Conservation (phyloP, 2,888 invertebrate species). For the Drosophila mettleri region DNA sequence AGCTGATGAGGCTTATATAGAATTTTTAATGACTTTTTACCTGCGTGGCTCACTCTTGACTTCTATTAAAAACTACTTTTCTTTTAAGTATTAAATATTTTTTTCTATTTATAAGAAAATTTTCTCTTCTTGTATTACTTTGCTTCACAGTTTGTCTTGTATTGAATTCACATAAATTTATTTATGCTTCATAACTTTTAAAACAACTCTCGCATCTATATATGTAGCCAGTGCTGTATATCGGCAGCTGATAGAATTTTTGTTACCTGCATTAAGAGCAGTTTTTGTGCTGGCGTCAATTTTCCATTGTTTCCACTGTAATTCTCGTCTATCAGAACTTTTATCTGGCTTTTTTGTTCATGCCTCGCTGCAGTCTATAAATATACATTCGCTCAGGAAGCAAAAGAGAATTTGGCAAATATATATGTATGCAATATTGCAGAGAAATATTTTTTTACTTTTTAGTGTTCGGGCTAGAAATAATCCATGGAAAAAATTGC, state of each 20-base stretch:
- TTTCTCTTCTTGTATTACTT: neutral
- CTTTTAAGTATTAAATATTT: too few species aligned
- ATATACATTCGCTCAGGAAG: conserved; percentile 23
- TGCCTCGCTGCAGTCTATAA: conserved; percentile 29
- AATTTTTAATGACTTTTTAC: neutral
- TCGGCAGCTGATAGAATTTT: conserved; percentile 9
- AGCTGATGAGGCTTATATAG: neutral
- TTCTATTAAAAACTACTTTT: too few species aligned
- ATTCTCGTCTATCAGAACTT: conserved; percentile 4
- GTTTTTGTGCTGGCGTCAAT: conserved; percentile 25
- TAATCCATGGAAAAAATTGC: neutral
- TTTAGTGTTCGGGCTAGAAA: neutral
- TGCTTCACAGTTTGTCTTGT: neutral
- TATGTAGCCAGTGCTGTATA: neutral
- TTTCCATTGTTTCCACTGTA: conserved; percentile 12
- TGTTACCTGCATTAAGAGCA: conserved; percentile 24
- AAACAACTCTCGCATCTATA: conserved; percentile 7
- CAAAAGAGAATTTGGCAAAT: conserved; percentile 1
- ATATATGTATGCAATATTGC: too few species aligned
- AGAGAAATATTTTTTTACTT: neutral
- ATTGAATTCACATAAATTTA: neutral
- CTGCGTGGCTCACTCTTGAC: too few species aligned
- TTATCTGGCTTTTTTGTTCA: neutral
- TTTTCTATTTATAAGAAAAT: neutral
- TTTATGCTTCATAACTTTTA: neutral